Evolutionary conservation across 2,797 vertebrate species (phyloP).

Genomic region (Melanotaenia parkinsoni): DNA sequence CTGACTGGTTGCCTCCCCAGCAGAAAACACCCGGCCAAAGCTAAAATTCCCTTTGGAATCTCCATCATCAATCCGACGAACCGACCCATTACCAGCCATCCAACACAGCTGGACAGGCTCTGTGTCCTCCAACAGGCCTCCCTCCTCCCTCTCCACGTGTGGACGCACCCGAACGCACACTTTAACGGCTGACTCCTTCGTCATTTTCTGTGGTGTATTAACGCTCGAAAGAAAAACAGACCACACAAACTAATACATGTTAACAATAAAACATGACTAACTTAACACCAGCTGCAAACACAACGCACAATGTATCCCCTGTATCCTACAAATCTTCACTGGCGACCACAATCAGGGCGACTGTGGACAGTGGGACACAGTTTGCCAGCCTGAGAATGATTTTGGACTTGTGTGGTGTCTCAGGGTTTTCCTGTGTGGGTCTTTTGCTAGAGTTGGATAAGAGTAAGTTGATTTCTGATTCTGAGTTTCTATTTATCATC

Average conservation of each 20-base stretch:
- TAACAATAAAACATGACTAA: not conserved
- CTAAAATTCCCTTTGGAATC: conserved; percentile 85
- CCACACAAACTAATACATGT: not conserved
- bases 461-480: too few species aligned
- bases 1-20: conserved; percentile 86
- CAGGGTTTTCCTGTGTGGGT: too few species aligned
- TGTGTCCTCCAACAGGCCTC: conserved; percentile 41
- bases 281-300: not conserved
- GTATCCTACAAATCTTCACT: too few species aligned
- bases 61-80: conserved; percentile 89
- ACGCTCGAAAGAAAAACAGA: not conserved
- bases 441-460: too few species aligned
- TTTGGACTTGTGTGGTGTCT: too few species aligned
- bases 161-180: conserved; percentile 91
- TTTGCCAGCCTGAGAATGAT: too few species aligned
- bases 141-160: conserved; percentile 81
- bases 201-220: conserved; percentile 68
- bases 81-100: conserved; percentile 85
- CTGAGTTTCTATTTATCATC: too few species aligned
- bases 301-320: too few species aligned
- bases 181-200: conserved; percentile 88
- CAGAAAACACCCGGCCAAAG: conserved; percentile 91
- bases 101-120: conserved; percentile 81
- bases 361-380: too few species aligned
- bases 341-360: too few species aligned